A percentile compares a stretch with the other conserved stretches of the same genome.
These are phyloP conservation scores for Hypomesus transpacificus DNA, from an alignment of 2,113 vertebrate genomes.

Conservation along the genomic window DNA sequence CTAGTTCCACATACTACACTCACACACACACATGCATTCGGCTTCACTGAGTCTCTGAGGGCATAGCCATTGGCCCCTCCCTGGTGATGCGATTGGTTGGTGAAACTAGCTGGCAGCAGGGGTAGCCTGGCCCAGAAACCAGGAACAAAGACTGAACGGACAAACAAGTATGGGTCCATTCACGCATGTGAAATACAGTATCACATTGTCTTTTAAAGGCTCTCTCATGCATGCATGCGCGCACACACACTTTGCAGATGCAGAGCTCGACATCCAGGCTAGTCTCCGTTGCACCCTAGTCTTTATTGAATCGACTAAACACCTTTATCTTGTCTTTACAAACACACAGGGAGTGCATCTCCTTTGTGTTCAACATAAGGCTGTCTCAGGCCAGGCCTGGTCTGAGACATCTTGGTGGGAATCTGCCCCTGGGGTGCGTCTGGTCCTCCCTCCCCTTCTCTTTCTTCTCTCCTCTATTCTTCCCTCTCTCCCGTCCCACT, in stretches of 20 bases:
- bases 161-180: constrained; percentile 1
- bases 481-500: constrained; percentile 5
- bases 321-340: too few relatives aligned
- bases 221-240: not conserved
- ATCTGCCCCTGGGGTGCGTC: too few relatives aligned
- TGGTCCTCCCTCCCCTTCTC: not conserved
- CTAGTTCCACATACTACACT: not conserved
- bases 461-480: not conserved
- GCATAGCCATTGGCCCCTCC: not conserved
- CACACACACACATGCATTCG: not conserved
- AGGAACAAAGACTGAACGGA: constrained; percentile 39
- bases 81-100: constrained; percentile 3
- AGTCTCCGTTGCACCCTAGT: too few relatives aligned
- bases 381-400: too few relatives aligned
- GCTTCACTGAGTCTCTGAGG: constrained; percentile 16
- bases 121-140: constrained; percentile 28
- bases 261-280: too few relatives aligned
- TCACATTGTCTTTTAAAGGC: not conserved
- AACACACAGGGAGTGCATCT: too few relatives aligned
- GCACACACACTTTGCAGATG: not conserved
- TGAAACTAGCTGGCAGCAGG: constrained; percentile 10
- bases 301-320: too few relatives aligned
- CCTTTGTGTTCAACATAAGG: too few relatives aligned
- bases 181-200: constrained; percentile 28
- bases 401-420: too few relatives aligned